A percentile compares a stretch with the other conserved stretches of the same genome.
These are phyloP conservation scores for Cremastobaeus sp. DNA, from an alignment of 2,888 invertebrate genomes.

Conservation along the genomic window DNA sequence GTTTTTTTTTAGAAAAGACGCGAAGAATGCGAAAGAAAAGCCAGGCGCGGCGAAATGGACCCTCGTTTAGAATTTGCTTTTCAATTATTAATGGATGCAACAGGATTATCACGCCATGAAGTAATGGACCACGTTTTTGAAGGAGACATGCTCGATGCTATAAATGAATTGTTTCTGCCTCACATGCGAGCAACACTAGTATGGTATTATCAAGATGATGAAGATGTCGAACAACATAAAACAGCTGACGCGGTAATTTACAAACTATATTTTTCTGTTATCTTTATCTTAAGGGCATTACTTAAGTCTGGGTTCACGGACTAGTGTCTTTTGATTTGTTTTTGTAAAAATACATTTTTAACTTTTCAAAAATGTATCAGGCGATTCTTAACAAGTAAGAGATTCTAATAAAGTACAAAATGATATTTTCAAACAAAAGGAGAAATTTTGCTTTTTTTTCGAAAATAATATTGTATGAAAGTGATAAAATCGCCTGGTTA, in stretches of 20 bases:
- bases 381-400: too few relatives aligned
- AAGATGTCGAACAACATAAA: slow-evolving; percentile 82
- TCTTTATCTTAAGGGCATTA: too few relatives aligned
- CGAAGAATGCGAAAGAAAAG: slow-evolving; percentile 95
- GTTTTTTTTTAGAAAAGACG: slow-evolving; percentile 82
- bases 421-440: too few relatives aligned
- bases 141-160: slow-evolving; percentile 93
- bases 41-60: slow-evolving; percentile 94
- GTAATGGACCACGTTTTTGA: slow-evolving; percentile 95
- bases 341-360: too few relatives aligned
- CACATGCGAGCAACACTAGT: slow-evolving; percentile 91
- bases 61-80: slow-evolving; percentile 94
- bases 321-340: too few relatives aligned
- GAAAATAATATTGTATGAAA: too few relatives aligned
- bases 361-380: too few relatives aligned
- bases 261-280: too few relatives aligned
- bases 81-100: slow-evolving; percentile 91
- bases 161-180: slow-evolving; percentile 90
- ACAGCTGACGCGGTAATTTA: slow-evolving; percentile 75
- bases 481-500: too few relatives aligned
- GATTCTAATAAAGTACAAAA: too few relatives aligned
- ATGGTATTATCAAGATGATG: slow-evolving; percentile 93
- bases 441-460: too few relatives aligned
- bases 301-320: too few relatives aligned
- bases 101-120: slow-evolving; percentile 88